Percentiles rank a stretch among this genome's conserved stretches.
These are phyloP conservation scores for Aphrophora alni DNA, from an alignment of 2,888 invertebrate species.

Conservation along the genomic window DNA sequence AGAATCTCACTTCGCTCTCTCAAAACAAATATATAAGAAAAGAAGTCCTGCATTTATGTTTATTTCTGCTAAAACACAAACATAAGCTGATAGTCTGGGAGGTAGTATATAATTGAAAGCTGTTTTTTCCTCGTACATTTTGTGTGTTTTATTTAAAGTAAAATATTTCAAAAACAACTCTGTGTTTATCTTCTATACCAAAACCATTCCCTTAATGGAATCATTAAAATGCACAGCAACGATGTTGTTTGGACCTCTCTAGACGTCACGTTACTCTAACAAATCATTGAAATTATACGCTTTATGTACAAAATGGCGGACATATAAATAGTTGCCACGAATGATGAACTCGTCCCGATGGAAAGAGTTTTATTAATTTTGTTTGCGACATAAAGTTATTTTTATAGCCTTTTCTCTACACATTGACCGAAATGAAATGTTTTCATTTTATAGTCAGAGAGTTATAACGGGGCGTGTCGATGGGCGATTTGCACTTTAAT, in stretches of 20 bases:
- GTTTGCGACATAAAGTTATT: constrained; percentile 4
- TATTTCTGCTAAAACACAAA: too few species aligned
- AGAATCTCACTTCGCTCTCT: too few species aligned
- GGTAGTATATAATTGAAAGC: too few species aligned
- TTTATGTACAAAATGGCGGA: constrained; percentile 9
- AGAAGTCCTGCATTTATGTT: too few species aligned
- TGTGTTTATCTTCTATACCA: neutral
- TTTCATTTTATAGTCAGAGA: neutral
- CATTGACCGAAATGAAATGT: neutral
- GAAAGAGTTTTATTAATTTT: neutral
- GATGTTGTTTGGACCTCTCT: neutral
- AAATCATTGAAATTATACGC: constrained; percentile 3
- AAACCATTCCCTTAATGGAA: neutral
- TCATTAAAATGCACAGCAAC: neutral
- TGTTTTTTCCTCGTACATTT: too few species aligned
- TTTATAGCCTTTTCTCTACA: neutral
- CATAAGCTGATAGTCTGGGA: too few species aligned
- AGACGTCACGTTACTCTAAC: neutral
- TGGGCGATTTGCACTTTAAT: neutral
- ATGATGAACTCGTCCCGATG: neutral
- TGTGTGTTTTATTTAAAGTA: neutral
- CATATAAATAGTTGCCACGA: neutral
- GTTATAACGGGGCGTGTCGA: neutral
- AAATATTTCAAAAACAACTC: neutral
- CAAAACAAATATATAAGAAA: too few species aligned